Base-by-base conservation (phyloP, 2,888 invertebrate genomes). In the Diadegma fenestrale region DNA sequence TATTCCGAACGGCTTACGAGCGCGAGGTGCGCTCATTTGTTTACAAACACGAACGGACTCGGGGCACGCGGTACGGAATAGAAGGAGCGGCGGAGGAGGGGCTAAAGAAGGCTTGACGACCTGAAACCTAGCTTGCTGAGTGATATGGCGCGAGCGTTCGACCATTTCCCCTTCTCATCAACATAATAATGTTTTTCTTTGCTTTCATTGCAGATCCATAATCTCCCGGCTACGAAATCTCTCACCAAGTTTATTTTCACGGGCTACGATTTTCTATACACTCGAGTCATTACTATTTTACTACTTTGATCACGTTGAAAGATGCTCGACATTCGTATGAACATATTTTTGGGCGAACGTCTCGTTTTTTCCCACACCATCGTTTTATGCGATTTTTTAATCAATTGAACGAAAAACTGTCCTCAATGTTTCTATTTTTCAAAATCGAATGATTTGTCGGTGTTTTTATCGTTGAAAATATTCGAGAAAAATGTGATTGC, bases 1-100 rank as follows among this genome's bases (percentile, higher is more conserved):
- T n/a, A 14, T 43, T 72, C 68, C 58, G 73, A 43, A 22, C 45
- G 66, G 54, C 22, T 71, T 33, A 48, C 22, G 77, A 83, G 41
- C 79, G 68, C 73, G 75, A 19, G 72, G 79, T 54, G 64, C 82
- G 85, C 76, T 66, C 82, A 61, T 87, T 80, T 81, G 87, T 83
- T 83, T 87, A 85, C 83, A 85, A 85, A 83, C 86, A 41, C 63
- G 30, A 26, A 19, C 51, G 64, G 22, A 3, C 45, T 30, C 51
- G 58, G 64, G 22, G 17, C 45, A 43, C 51, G 58, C 12, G 6
- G 6, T 51, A 41, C 17, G 54, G 7, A 54, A 41, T 41, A 73
- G 61, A 37, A 75, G 63, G 54, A 64, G 58, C 19, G 71, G 72
- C 54, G 4, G 43, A 45, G 51, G 12, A 41, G 72, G 75, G 33